These are phyloP conservation scores for Mermis nigrescens DNA, from an alignment of 2,888 invertebrate genomes.

Conservation along the genomic window DNA sequence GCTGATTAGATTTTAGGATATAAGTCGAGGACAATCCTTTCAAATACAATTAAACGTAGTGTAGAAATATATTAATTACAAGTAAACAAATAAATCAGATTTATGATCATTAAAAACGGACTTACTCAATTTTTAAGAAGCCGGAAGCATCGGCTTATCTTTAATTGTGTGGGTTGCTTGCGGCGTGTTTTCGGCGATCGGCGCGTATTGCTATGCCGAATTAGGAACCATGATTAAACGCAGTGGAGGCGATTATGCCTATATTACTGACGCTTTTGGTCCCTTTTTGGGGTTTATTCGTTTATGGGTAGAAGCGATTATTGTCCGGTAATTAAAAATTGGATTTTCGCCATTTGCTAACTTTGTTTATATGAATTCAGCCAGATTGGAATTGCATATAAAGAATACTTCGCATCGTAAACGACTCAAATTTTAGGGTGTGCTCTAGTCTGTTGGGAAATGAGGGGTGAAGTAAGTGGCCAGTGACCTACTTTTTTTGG, in stretches of 20 bases:
- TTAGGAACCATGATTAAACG: slow-evolving; percentile 52
- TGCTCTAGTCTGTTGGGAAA: too few relatives aligned
- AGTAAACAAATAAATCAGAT: too few relatives aligned
- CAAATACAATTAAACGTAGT: too few relatives aligned
- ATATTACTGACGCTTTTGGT: slow-evolving; percentile 95
- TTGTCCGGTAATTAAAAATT: slow-evolving; percentile 22
- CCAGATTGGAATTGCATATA: not conserved
- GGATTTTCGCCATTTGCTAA: not conserved
- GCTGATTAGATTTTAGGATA: too few relatives aligned
- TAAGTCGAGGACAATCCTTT: too few relatives aligned
- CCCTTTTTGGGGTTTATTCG: slow-evolving; percentile 86
- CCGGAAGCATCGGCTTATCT: slow-evolving; percentile 74
- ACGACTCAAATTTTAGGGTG: too few relatives aligned
- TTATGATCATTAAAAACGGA: too few relatives aligned
- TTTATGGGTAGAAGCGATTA: slow-evolving; percentile 96
- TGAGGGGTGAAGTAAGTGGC: too few relatives aligned
- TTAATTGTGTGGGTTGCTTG: slow-evolving; percentile 78
- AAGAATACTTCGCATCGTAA: not conserved
- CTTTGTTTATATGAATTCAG: not conserved
- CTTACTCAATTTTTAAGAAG: slow-evolving; percentile 43
- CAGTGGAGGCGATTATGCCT: slow-evolving; percentile 91
- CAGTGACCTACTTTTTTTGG: too few relatives aligned
- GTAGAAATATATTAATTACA: too few relatives aligned
- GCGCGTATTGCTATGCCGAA: slow-evolving; percentile 94
- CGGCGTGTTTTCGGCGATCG: slow-evolving; percentile 84